phyloP scores from a whole-genome alignment of 2,888 invertebrate species.

The Drosophila monieri region DNA sequence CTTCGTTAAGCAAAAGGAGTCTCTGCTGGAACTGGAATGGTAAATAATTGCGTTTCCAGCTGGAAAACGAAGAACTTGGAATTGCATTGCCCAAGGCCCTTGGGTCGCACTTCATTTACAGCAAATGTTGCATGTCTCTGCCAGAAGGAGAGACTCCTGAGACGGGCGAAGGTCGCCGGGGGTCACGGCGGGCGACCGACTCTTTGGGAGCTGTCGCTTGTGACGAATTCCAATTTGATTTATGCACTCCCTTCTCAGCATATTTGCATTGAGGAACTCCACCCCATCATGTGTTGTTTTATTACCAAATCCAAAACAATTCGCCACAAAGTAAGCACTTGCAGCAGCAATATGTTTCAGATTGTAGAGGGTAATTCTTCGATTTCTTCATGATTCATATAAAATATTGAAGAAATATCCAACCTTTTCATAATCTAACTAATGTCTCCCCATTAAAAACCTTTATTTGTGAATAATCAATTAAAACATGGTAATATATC shows the following conservation, averaged over 20 bases:
- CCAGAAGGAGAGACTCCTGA: conserved; percentile 1
- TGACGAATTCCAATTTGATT: conserved; percentile 72
- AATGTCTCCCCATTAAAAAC: background rate
- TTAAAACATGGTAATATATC: conserved; percentile 9
- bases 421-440: background rate
- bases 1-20: conserved; percentile 20
- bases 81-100: conserved; percentile 31
- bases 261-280: conserved; percentile 30
- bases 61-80: conserved; percentile 23
- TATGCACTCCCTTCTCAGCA: conserved; percentile 45
- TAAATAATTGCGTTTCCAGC: conserved; percentile 38
- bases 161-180: background rate
- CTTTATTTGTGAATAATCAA: background rate
- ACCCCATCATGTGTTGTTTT: conserved; percentile 35
- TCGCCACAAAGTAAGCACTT: conserved; percentile 49
- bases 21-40: conserved; percentile 26
- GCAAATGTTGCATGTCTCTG: conserved; percentile 71
- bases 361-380: background rate
- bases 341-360: conserved; percentile 27
- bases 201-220: conserved; percentile 37
- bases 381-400: background rate
- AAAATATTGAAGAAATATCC: background rate
- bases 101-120: conserved; percentile 63
- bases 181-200: conserved; percentile 15
- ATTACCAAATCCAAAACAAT: conserved; percentile 57